Base-by-base conservation (phyloP, 92 coral and sea anemone genomes). In the Porites divaricata region DNA sequence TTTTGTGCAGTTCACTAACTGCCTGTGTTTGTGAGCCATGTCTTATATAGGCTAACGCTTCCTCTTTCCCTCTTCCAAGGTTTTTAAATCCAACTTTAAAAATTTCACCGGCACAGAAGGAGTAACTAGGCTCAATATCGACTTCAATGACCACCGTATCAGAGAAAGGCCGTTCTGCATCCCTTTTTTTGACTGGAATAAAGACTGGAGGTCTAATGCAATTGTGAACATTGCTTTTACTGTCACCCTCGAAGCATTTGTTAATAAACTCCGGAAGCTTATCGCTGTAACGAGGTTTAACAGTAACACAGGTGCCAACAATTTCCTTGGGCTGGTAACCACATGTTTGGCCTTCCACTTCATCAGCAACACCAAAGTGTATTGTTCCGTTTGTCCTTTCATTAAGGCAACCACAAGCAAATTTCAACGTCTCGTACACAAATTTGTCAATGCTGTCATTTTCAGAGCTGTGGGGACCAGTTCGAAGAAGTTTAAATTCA, bases 331-430 rank as follows among this genome's bases (percentile, higher is more conserved):
- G 15, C 25, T 28, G 8, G 52, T 76, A 69, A 14, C 87, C 84
- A 52, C 70, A 72, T 17, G 83, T 26, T 58, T 88, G 76, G 0
- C 6, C 9, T 9, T 0, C 73, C 24, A 22, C 49, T 16, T 88
- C 80, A 51, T 88, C 91, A 5, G 81, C 91, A 15, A 88, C 78
- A 6, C 91, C 91, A 72, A 88, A 88, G 63, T 88, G 91, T 19
- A 88, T 88, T 0, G 91, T 88, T 22, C 91, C 91, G 19, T 88
- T 88, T 2, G 91, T 57, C 19, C 91, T 58, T 72, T 84, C 88
- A 45, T 88, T 88, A 0, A 88, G 52, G 20, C 91, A 88, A 6
- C 76, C 85, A 54, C 88, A 88, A 3, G 91, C 88, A 77, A 88
- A 88, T 16, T 80, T 52, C 13, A 88, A 28, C 7, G 86, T 81